Percentiles rank a stretch among this genome's conserved stretches.
Evolutionary conservation across 2,888 invertebrate species (phyloP).

Genomic region (Callyntrura sp.): DNA sequence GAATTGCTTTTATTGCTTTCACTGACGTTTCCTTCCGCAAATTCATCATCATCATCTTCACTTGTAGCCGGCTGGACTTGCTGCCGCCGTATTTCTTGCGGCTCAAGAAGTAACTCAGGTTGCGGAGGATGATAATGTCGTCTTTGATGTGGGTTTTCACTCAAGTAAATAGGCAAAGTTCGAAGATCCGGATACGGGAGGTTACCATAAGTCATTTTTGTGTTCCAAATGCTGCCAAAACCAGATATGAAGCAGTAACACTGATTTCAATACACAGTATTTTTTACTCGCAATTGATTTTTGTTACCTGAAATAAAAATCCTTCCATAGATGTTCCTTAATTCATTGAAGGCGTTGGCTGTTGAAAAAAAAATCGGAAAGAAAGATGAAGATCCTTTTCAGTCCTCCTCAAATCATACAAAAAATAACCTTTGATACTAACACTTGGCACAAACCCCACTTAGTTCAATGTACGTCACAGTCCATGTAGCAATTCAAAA

Average conservation of each 20-base stretch:
- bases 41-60: slow-evolving; percentile 45
- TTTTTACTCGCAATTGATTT: too few relatives aligned
- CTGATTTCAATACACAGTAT: too few relatives aligned
- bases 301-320: background rate
- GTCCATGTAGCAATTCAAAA: background rate
- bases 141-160: slow-evolving; percentile 61
- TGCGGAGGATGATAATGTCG: slow-evolving; percentile 17
- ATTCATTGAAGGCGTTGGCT: background rate
- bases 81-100: slow-evolving; percentile 42
- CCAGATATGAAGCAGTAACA: background rate
- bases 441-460: background rate
- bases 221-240: too few relatives aligned
- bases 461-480: slow-evolving; percentile 10
- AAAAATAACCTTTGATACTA: background rate
- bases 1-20: background rate
- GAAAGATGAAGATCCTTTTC: too few relatives aligned
- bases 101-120: slow-evolving; percentile 25
- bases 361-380: background rate
- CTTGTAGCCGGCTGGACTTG: slow-evolving; percentile 56
- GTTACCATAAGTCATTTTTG: slow-evolving; percentile 63
- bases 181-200: slow-evolving; percentile 55
- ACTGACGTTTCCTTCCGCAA: background rate
- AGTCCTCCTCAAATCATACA: background rate
- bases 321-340: background rate
- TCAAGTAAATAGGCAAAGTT: slow-evolving; percentile 47